These are phyloP conservation scores for Oryzaephilus surinamensis DNA, from an alignment of 1,140 invertebrate species.

Conservation along the genomic window DNA sequence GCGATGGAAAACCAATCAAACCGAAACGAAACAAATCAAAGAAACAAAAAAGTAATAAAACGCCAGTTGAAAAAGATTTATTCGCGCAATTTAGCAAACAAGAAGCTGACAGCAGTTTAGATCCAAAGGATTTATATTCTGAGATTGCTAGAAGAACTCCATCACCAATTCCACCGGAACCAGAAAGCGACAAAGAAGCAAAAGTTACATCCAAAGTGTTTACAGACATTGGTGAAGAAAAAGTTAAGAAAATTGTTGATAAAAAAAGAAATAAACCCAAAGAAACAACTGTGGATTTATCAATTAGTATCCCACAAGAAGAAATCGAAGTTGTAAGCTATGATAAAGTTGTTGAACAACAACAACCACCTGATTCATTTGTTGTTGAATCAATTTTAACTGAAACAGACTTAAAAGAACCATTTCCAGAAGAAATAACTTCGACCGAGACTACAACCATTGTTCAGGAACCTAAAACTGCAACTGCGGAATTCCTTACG, in stretches of 20 bases:
- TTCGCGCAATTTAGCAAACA: conserved; percentile 22
- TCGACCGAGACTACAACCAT: not conserved
- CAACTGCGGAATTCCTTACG: conserved; percentile 15
- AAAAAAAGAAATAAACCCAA: conserved; percentile 6
- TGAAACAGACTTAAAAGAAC: conserved; percentile 15
- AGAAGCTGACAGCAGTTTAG: conserved; percentile 14
- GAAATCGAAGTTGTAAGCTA: too few species aligned
- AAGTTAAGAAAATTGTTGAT: conserved; percentile 15
- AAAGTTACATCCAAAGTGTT: conserved; percentile 24
- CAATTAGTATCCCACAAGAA: conserved; percentile 12
- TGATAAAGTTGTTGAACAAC: conserved; percentile 1
- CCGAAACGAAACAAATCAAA: conserved; percentile 15
- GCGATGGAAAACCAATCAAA: conserved; percentile 15
- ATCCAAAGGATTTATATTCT: conserved; percentile 24
- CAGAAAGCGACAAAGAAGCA: conserved; percentile 6
- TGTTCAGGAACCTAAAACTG: conserved; percentile 1
- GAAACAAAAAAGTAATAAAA: conserved; percentile 9
- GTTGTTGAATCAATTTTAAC: conserved; percentile 23
- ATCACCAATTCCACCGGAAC: conserved; percentile 16
- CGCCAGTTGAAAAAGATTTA: conserved; percentile 17
- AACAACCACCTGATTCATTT: conserved; percentile 7
- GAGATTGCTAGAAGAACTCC: conserved; percentile 25
- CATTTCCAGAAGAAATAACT: not conserved
- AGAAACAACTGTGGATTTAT: conserved; percentile 17
- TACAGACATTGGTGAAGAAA: conserved; percentile 26